These are phyloP conservation scores for Orussus abietinus DNA, from an alignment of 1,140 invertebrate genomes.

Conservation along the genomic window DNA sequence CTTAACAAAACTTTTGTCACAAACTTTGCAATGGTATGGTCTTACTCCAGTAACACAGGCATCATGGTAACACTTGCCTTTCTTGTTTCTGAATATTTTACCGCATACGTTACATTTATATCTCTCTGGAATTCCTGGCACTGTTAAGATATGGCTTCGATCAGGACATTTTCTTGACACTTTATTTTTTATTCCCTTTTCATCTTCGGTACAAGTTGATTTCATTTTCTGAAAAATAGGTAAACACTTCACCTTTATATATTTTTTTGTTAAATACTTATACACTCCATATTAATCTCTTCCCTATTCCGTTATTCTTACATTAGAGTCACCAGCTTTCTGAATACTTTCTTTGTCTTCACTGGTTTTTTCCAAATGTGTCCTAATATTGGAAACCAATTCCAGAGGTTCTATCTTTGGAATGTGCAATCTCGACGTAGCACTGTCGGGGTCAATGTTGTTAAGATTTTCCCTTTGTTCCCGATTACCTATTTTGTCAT, in stretches of 20 bases:
- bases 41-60: constrained; percentile 39
- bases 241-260: constrained; percentile 5
- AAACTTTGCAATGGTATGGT: constrained; percentile 41
- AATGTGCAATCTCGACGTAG: not conserved
- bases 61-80: constrained; percentile 42
- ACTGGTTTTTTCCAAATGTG: not conserved
- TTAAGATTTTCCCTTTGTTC: not conserved
- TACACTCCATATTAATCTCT: no score
- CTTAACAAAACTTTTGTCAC: constrained; percentile 42
- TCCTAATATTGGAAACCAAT: not conserved
- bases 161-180: constrained; percentile 21
- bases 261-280: no score
- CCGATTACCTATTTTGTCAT: not conserved
- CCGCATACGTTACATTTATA: constrained; percentile 40
- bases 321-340: no score
- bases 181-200: constrained; percentile 9
- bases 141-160: constrained; percentile 37
- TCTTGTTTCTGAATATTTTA: constrained; percentile 43
- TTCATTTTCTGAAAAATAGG: constrained; percentile 4
- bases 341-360: no score
- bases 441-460: not conserved
- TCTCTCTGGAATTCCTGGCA: constrained; percentile 33
- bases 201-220: not conserved
- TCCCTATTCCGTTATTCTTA: no score
- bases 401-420: constrained; percentile 4